Base-by-base conservation (phyloP, 2,888 invertebrate species). In the Augiades crinisus region DNA sequence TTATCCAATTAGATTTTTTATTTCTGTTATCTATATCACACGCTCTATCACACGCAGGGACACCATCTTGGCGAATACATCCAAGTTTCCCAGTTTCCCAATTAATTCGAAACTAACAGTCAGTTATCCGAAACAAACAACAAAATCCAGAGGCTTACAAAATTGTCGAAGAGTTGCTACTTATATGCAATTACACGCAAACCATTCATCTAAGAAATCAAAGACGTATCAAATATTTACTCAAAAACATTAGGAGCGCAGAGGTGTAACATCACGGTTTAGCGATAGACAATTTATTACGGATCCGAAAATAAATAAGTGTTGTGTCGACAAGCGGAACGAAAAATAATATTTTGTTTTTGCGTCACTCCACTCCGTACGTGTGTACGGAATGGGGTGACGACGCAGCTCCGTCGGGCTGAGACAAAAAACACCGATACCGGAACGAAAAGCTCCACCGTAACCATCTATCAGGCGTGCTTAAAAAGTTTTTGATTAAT, bases 261-360 rank as follows among this genome's bases (percentile, higher is more conserved):
- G 43, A 43, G 17, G 14, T 12, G 31, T 31, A 24, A 21, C 19
- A 44, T 44, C 31, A 44, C 21, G 21, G 21, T 33, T 33, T 44
- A 47, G 46, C 46, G 36, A 51, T 52, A 38, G 55, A 57, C 74
- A 76, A 81, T 83, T 82, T 81, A 77, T 79, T 74, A 76, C 67
- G 64, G 69, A 66, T 63, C 72, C 64, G 51, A 76, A 75, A 78
- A 80, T 81, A 79, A 78, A 77, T 74, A 75, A 65, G 63, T 72
- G 70, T 41, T 43, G 66, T 71, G 80, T 67, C 64, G 86, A 86
- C 81, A 78, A 70, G 72, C 87, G 80, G 82, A 77, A 74, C 84
- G 74, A 78, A 81, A 70, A 64, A 70, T 66, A 62, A 64, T 76
- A 76, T 83, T 83, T 81, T 79, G 80, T 84, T 87, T 85, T 81